Conservation (phyloP, 2,797 vertebrate species). For the Melanotaenia trifasciata region DNA sequence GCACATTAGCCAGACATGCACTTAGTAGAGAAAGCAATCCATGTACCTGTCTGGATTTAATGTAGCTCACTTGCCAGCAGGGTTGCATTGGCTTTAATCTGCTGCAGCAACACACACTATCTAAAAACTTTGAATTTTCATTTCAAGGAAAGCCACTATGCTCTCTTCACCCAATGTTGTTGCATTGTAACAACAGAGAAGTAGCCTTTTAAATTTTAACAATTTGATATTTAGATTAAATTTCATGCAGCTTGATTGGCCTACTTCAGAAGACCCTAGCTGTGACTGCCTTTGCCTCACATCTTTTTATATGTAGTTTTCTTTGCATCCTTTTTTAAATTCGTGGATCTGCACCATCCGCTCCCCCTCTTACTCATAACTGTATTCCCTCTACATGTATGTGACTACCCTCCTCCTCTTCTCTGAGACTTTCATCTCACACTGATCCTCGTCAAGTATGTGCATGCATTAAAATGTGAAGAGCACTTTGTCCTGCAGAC, state of each 20-base stretch:
- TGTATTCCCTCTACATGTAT: slow-evolving; percentile 6
- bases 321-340: slow-evolving; percentile 5
- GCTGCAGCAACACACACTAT: background rate
- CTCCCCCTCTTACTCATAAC: slow-evolving; percentile 2
- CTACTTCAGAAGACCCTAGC: slow-evolving; percentile 10
- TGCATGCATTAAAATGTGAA: background rate
- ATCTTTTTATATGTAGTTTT: slow-evolving; percentile 14
- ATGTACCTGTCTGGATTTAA: background rate
- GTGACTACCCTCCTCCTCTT: background rate
- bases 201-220: background rate
- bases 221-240: background rate
- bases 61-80: background rate
- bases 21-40: background rate
- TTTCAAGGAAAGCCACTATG: background rate
- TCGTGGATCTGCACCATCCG: background rate
- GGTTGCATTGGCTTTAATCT: background rate
- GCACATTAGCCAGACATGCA: background rate
- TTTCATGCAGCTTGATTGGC: background rate
- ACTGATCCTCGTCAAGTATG: background rate
- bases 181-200: background rate
- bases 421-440: slow-evolving; percentile 29
- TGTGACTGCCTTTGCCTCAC: slow-evolving; percentile 28
- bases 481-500: slow-evolving; percentile 29
- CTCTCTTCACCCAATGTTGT: background rate
- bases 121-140: background rate